phyloP scores from a whole-genome alignment of 2,888 invertebrate species.

The Hirtodrosophila confusa region DNA sequence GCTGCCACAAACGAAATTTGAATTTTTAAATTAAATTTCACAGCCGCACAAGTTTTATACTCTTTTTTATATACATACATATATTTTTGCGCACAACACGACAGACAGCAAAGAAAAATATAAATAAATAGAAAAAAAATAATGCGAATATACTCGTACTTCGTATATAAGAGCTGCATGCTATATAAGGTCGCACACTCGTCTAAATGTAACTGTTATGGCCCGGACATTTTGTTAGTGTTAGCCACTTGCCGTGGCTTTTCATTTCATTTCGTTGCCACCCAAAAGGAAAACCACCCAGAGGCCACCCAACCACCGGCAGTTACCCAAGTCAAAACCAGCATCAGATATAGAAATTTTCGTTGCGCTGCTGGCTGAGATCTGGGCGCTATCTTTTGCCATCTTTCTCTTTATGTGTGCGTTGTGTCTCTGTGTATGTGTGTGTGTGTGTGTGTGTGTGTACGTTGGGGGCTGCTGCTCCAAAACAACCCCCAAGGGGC shows the following conservation, averaged over 20 bases:
- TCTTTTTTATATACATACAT: conserved; percentile 10
- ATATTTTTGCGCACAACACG: too few species aligned
- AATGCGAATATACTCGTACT: too few species aligned
- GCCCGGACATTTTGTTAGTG: conserved; percentile 59
- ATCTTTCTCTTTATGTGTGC: conserved; percentile 66
- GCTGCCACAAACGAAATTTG: conserved; percentile 55
- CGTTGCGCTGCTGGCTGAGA: conserved; percentile 61
- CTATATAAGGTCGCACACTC: conserved; percentile 19
- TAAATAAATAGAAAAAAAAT: neutral
- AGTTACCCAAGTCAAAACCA: conserved; percentile 60
- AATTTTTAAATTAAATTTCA: conserved; percentile 78
- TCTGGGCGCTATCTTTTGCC: conserved; percentile 74
- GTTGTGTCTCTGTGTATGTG: conserved; percentile 25
- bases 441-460: conserved; percentile 23
- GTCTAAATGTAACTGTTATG: conserved; percentile 70
- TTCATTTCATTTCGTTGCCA: too few species aligned
- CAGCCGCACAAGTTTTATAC: conserved; percentile 48
- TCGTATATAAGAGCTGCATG: conserved; percentile 7
- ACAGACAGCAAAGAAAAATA: conserved; percentile 17
- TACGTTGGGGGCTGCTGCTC: conserved; percentile 50
- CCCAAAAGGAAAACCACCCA: conserved; percentile 5
- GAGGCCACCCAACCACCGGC: conserved; percentile 27
- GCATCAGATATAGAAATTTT: conserved; percentile 79
- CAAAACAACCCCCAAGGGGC: conserved; percentile 74
- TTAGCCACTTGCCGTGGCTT: conserved; percentile 4